phyloP scores from a whole-genome alignment of 2,888 invertebrate species.

The Ichneumon xanthorius region DNA sequence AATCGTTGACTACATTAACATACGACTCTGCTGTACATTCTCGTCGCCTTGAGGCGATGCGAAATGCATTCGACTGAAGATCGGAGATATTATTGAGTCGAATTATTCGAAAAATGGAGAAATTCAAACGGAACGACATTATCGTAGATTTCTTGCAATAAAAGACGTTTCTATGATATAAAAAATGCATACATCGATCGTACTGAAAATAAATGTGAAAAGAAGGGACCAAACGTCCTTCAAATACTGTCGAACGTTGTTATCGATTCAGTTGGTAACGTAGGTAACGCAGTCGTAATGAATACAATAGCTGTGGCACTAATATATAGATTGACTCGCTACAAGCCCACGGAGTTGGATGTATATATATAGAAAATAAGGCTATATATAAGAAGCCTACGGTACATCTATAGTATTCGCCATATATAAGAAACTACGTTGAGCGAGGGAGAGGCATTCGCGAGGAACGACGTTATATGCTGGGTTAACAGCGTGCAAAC shows the following conservation, averaged over 20 bases:
- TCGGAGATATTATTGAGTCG: no score
- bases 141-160: not conserved
- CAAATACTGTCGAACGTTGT: constrained; percentile 13
- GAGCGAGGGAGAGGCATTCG: not conserved
- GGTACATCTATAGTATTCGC: not conserved
- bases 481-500: constrained; percentile 47
- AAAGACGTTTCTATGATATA: not conserved
- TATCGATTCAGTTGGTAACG: constrained; percentile 56
- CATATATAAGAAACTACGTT: constrained; percentile 7
- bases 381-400: not conserved
- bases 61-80: no score
- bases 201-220: constrained; percentile 1
- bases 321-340: not conserved
- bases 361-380: not conserved
- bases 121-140: no score
- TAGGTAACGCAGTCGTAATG: constrained; percentile 49
- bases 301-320: constrained; percentile 32
- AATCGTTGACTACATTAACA: no score
- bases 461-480: constrained; percentile 42
- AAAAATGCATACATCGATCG: not conserved
- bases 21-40: no score
- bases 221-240: constrained; percentile 10
- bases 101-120: no score
- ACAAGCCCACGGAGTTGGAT: not conserved
- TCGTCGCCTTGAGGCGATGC: no score